phyloP scores from a whole-genome alignment of 1,140 invertebrate species.

The Rhyzopertha dominica region DNA sequence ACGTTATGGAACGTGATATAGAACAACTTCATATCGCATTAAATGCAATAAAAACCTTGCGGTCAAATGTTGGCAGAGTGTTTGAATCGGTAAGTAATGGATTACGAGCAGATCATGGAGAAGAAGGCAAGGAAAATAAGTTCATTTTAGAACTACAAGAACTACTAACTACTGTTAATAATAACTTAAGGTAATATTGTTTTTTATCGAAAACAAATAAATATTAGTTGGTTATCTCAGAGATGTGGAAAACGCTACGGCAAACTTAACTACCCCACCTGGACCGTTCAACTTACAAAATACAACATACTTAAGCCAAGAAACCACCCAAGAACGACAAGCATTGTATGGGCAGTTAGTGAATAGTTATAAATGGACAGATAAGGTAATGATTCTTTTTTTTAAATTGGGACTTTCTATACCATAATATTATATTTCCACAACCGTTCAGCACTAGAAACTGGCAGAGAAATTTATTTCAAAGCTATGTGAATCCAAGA shows the following conservation, averaged over 20 bases:
- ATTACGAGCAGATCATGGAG: conserved; percentile 65
- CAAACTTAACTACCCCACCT: conserved; percentile 63
- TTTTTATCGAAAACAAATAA: too few relatives aligned
- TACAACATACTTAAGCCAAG: conserved; percentile 75
- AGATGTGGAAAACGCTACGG: conserved; percentile 73
- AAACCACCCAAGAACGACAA: conserved; percentile 79
- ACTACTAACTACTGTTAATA: conserved; percentile 65
- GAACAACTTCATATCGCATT: conserved; percentile 70
- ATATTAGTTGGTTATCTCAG: conserved; percentile 46
- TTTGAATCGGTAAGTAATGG: conserved; percentile 77
- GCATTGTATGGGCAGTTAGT: conserved; percentile 81
- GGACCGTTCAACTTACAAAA: conserved; percentile 77
- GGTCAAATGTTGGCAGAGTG: conserved; percentile 75
- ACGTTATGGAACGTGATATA: conserved; percentile 49
- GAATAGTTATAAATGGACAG: conserved; percentile 88
- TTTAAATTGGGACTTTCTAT: conserved; percentile 16
- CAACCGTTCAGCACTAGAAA: too few relatives aligned
- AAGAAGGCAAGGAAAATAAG: conserved; percentile 71
- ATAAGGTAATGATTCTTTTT: conserved; percentile 57
- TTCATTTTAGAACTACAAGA: conserved; percentile 78
- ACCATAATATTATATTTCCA: too few relatives aligned
- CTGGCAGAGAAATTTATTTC: too few relatives aligned
- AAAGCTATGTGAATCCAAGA: too few relatives aligned
- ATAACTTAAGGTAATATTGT: conserved; percentile 60
- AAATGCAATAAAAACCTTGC: conserved; percentile 65